Evolutionary conservation across 2,113 vertebrate genomes (phyloP).

Genomic region (Serinus canaria): DNA sequence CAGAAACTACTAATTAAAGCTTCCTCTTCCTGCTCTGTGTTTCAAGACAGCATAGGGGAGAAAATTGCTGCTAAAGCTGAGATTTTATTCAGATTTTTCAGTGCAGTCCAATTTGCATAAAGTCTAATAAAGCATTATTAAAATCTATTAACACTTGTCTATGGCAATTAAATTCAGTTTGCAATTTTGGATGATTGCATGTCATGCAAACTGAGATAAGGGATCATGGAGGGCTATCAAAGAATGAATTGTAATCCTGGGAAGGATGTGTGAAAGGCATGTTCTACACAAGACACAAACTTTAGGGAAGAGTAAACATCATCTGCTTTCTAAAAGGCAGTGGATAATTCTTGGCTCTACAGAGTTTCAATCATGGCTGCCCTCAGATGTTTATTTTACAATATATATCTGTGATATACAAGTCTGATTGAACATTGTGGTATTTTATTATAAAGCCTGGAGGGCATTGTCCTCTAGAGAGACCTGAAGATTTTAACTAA

Average conservation of each 20-base stretch:
- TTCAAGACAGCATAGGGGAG: conserved; percentile 39
- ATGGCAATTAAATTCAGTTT: conserved; percentile 79
- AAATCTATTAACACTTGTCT: conserved; percentile 85
- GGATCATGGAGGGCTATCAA: neutral
- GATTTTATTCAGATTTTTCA: conserved; percentile 72
- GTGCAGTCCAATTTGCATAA: conserved; percentile 75
- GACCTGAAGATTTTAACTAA: conserved; percentile 70
- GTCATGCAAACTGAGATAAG: conserved; percentile 69
- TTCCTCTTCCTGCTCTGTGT: conserved; percentile 11
- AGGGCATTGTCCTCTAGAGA: conserved; percentile 69
- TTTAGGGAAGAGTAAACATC: conserved; percentile 58
- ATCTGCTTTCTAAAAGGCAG: conserved; percentile 33
- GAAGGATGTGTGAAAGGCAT: neutral
- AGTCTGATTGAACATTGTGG: conserved; percentile 63
- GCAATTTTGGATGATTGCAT: conserved; percentile 69
- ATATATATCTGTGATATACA: conserved; percentile 33
- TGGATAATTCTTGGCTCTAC: conserved; percentile 55
- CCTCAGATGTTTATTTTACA: conserved; percentile 71
- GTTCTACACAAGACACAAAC: neutral
- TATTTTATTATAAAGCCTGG: conserved; percentile 70
- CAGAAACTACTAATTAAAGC: conserved; percentile 71
- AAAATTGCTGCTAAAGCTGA: conserved; percentile 35
- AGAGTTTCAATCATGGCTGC: conserved; percentile 51
- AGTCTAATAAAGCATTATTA: conserved; percentile 80
- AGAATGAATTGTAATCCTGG: conserved; percentile 15